Evolutionary conservation across 1,140 invertebrate species (phyloP), one percentile per base, ranked within the genome.

Genomic region (Eurosta solidaginis): DNA sequence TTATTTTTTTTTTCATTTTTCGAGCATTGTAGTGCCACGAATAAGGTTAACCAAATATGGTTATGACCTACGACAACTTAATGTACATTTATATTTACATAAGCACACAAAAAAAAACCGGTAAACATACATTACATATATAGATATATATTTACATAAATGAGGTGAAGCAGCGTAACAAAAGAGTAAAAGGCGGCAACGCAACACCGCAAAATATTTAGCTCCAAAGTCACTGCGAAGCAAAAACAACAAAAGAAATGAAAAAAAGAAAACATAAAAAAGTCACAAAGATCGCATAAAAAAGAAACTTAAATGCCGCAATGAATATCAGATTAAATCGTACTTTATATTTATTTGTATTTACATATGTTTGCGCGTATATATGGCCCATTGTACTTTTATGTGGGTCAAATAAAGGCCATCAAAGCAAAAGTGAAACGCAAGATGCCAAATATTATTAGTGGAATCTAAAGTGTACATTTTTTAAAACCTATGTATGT

Each of bases 31-130:
- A 36, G 54, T 36, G 25, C 9, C 59, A 68, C 59, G 40, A 68
- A 68, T 29, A 68, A 68, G 59, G 59, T 68, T 68, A 68, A 40
- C 59, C 59, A 22, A 68, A 68, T 68, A 68, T n/a, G 59, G 59
- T 40, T 68, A 68, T 68, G 59, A 68, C 59, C 59, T 68, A 68
- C 59, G 59, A 2, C 27, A 68, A 68, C 33, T 68, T 68, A 29
- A 68, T 68, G 59, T 68, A 68, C 36, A 68, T 68, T 68, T 68
- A 68, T n/a, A 22, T 17, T 40, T 20, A 49, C 47, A 49, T 49
- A 49, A 49, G 47, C 10, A 25, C 49, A 2, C n/a, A 63, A 20
- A 49, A 2, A 49, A 4, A 22, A 3, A 50, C 1, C 4, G n/a
- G 1, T 9, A 27, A 12, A 54, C 3, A 29, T 12, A 54, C 25